Conservation (phyloP, 2,113 vertebrate genomes). For the Sinocyclocheilus anophthalmus region DNA sequence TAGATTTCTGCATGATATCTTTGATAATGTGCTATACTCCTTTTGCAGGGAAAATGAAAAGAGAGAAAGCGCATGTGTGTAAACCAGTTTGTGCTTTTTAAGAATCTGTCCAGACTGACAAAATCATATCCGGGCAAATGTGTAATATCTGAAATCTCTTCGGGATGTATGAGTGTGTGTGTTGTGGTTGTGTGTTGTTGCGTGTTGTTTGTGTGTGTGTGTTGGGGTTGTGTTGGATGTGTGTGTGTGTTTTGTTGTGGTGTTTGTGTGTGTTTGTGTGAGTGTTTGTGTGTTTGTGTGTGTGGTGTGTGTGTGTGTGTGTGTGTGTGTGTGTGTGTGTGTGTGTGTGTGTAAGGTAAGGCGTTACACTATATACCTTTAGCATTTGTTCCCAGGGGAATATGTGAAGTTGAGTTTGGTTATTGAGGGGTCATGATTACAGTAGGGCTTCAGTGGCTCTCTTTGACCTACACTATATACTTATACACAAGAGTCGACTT, state of each 20-base stretch:
- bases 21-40: conserved; percentile 69
- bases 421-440: conserved; percentile 82
- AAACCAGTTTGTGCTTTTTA: neutral
- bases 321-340: conserved; percentile 18
- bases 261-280: too few species aligned
- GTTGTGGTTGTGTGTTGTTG: too few species aligned
- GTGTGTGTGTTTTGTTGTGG: too few species aligned
- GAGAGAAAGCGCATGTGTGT: conserved; percentile 40
- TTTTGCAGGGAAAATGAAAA: conserved; percentile 63
- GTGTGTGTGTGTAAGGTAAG: conserved; percentile 17
- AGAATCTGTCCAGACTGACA: neutral
- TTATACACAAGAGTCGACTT: conserved; percentile 74
- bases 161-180: too few species aligned
- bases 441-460: conserved; percentile 80
- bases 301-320: conserved; percentile 8
- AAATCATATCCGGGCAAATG: neutral
- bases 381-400: conserved; percentile 71
- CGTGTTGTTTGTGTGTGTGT: neutral
- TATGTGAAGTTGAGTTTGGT: conserved; percentile 70
- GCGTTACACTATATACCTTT: conserved; percentile 66
- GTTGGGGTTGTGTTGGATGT: too few species aligned
- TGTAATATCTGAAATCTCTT: conserved; percentile 13
- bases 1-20: conserved; percentile 74
- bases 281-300: neutral
- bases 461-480: conserved; percentile 74